phyloP scores from a whole-genome alignment of 2,797 vertebrate genomes.

The Crenuchus spilurus region DNA sequence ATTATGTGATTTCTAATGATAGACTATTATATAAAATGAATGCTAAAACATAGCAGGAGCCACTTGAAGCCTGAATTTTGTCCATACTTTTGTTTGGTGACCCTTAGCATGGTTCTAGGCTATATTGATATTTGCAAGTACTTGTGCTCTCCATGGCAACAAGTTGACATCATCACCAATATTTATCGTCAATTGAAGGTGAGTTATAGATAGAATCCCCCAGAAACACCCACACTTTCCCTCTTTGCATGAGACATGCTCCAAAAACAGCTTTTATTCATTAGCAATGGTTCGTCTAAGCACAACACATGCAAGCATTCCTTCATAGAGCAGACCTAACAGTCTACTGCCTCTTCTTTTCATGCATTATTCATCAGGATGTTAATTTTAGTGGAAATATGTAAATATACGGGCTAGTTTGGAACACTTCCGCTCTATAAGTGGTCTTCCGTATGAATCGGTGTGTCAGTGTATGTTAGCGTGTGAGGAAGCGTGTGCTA shows the following conservation, averaged over 20 bases:
- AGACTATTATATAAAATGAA: too few species aligned
- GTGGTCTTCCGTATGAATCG: conserved; percentile 16
- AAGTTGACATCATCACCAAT: neutral
- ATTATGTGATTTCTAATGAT: too few species aligned
- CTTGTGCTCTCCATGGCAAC: neutral
- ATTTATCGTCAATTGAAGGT: neutral
- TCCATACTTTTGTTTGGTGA: too few species aligned
- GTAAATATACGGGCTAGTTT: conserved; percentile 38
- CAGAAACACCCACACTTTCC: neutral
- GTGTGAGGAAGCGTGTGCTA: neutral
- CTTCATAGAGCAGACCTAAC: conserved; percentile 16
- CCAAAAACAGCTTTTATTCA: conserved; percentile 8
- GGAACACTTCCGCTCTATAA: conserved; percentile 1
- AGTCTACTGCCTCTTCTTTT: conserved; percentile 33
- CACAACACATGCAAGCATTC: neutral
- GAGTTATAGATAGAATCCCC: neutral
- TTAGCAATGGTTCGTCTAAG: conserved; percentile 23
- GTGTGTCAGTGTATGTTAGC: neutral
- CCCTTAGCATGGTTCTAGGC: too few species aligned
- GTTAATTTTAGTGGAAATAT: conserved; percentile 47
- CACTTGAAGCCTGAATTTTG: too few species aligned
- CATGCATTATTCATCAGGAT: conserved; percentile 53
- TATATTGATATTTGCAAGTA: neutral
- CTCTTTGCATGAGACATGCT: neutral
- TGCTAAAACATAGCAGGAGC: too few species aligned